Evolutionary conservation across 2,797 vertebrate species (phyloP).

Genomic region (Nyctibius grandis): DNA sequence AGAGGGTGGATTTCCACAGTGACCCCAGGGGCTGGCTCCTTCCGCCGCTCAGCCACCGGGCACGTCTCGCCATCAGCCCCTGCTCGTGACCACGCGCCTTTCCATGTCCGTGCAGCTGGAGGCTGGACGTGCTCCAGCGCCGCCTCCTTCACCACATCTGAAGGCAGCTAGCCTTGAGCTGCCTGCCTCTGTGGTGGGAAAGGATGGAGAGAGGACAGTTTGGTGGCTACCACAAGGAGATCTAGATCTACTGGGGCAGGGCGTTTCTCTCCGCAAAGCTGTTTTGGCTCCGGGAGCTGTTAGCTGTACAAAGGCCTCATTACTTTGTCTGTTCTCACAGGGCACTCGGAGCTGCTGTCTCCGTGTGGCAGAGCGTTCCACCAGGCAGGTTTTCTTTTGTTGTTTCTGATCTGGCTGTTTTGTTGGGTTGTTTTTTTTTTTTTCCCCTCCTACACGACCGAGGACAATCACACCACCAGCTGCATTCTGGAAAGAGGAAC

Average conservation of each 20-base stretch:
- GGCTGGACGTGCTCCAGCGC: neutral
- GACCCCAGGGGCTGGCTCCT: neutral
- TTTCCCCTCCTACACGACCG: neutral
- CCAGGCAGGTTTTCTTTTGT: neutral
- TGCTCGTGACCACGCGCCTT: accelerated
- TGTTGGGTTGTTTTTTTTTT: neutral
- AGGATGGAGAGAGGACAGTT: neutral
- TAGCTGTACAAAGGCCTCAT: neutral
- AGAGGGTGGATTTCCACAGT: neutral
- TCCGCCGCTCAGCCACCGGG: accelerated
- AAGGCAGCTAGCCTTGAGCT: neutral
- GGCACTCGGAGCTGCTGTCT: neutral
- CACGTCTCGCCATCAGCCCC: neutral
- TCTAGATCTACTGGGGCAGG: neutral
- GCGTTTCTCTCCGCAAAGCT: neutral
- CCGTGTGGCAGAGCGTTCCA: neutral
- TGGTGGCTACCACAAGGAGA: neutral
- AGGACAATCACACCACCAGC: neutral
- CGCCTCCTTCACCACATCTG: neutral
- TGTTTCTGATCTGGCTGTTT: neutral
- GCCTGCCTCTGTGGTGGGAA: neutral
- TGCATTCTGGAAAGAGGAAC: neutral
- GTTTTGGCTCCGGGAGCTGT: neutral
- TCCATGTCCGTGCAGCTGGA: neutral
- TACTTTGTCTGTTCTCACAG: neutral